These are phyloP conservation scores for Bubo bubo DNA, from an alignment of 2,113 vertebrate genomes.

Conservation along the genomic window DNA sequence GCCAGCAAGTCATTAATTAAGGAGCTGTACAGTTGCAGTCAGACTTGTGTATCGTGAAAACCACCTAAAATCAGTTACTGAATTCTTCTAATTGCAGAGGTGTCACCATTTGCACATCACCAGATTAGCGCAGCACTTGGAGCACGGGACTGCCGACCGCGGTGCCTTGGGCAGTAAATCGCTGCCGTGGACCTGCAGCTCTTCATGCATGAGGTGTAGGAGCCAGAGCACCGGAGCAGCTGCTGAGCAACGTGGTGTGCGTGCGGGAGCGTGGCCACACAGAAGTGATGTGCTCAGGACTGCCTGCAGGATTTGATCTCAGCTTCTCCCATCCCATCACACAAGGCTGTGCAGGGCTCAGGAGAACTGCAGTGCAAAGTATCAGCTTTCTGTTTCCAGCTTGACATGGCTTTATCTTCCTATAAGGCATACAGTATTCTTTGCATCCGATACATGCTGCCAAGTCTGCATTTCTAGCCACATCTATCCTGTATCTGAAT, in stretches of 20 bases:
- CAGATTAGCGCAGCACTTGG: rapidly evolving
- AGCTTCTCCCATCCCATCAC: neutral
- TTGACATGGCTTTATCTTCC: neutral
- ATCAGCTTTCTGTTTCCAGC: neutral
- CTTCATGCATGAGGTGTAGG: rapidly evolving
- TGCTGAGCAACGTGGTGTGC: rapidly evolving
- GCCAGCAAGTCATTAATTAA: conserved; percentile 39
- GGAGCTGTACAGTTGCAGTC: conserved; percentile 18
- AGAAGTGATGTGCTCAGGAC: rapidly evolving
- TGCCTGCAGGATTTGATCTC: neutral
- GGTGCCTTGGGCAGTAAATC: neutral
- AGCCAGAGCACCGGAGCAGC: rapidly evolving
- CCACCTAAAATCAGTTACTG: neutral
- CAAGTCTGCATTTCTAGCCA: neutral
- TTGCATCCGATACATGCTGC: neutral
- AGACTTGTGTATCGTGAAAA: neutral
- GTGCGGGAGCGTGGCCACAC: neutral
- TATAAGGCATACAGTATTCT: neutral
- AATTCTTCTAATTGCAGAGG: neutral
- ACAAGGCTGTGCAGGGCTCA: neutral
- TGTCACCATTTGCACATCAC: neutral
- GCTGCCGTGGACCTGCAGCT: rapidly evolving
- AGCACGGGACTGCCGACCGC: rapidly evolving
- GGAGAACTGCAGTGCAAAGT: neutral
- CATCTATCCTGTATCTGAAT: neutral